phyloP scores from a whole-genome alignment of 1,140 invertebrate species.

The Ostrea edulis region DNA sequence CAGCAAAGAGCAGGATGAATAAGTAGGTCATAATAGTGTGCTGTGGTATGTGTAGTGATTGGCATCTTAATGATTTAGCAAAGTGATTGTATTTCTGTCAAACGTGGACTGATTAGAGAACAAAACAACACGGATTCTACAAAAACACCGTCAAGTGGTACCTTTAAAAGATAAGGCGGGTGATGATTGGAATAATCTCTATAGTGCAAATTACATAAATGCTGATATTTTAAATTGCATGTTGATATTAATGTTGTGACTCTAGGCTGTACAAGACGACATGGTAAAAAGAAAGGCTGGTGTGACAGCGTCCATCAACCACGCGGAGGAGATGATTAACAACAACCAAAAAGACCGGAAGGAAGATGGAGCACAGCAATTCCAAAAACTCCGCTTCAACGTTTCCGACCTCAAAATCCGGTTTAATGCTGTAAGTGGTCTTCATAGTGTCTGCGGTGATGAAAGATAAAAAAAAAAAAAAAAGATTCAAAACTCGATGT shows the following conservation, averaged over 20 bases:
- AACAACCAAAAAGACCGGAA: slow-evolving; percentile 64
- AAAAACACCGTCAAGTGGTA: not conserved
- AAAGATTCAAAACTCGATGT: not conserved
- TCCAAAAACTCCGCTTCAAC: slow-evolving; percentile 75
- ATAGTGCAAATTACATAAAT: not conserved
- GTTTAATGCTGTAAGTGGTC: slow-evolving; percentile 72
- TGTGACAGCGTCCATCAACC: slow-evolving; percentile 61
- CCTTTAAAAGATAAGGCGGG: slow-evolving; percentile 15
- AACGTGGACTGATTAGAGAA: not conserved
- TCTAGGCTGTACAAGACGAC: slow-evolving; percentile 68
- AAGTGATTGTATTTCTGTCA: not conserved
- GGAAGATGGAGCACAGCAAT: slow-evolving; percentile 71
- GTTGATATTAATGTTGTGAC: not conserved
- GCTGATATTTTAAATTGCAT: not conserved
- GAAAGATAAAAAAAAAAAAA: not conserved
- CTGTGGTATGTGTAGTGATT: not conserved
- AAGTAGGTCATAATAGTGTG: not conserved
- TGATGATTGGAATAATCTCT: not conserved
- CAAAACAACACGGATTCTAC: not conserved
- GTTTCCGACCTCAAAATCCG: slow-evolving; percentile 75
- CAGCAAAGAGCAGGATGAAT: not conserved
- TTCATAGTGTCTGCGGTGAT: not conserved
- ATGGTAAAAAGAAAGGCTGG: slow-evolving; percentile 62
- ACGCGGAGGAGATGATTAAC: slow-evolving; percentile 84
- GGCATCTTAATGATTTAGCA: slow-evolving; percentile 15